A percentile compares a stretch with the other conserved stretches of the same genome.
phyloP scores from a whole-genome alignment of 2,113 vertebrate species.

The Psittacus erithacus region DNA sequence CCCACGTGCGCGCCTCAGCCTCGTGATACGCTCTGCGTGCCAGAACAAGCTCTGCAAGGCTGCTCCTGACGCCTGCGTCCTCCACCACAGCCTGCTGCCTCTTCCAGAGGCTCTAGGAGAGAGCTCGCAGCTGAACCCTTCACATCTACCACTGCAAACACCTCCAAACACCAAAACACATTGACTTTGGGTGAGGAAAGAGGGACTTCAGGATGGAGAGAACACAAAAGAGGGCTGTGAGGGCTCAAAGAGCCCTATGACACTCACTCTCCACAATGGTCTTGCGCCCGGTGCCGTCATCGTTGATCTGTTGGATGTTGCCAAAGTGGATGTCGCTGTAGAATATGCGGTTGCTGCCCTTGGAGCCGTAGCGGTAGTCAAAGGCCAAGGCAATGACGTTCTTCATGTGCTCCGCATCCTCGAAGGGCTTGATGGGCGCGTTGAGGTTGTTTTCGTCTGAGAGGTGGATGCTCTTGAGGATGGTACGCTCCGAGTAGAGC shows the following conservation, averaged over 20 bases:
- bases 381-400: conserved; percentile 96
- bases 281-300: conserved; percentile 86
- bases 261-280: conserved; percentile 96
- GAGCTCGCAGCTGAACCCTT: neutral
- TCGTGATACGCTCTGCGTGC: neutral
- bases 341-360: conserved; percentile 92
- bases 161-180: accelerated
- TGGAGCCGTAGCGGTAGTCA: conserved; percentile 86
- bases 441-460: conserved; percentile 96
- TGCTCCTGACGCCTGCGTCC: neutral
- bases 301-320: conserved; percentile 97
- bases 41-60: neutral
- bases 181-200: accelerated
- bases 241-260: accelerated
- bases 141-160: neutral
- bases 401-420: conserved; percentile 96
- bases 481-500: conserved; percentile 95
- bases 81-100: neutral
- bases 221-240: accelerated
- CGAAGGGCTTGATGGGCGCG: conserved; percentile 94
- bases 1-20: neutral
- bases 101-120: neutral
- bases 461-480: conserved; percentile 96
- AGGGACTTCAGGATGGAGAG: neutral
- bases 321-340: conserved; percentile 99